These are phyloP conservation scores for Sarcoramphus papa DNA, from an alignment of 2,797 vertebrate species.

Conservation along the genomic window DNA sequence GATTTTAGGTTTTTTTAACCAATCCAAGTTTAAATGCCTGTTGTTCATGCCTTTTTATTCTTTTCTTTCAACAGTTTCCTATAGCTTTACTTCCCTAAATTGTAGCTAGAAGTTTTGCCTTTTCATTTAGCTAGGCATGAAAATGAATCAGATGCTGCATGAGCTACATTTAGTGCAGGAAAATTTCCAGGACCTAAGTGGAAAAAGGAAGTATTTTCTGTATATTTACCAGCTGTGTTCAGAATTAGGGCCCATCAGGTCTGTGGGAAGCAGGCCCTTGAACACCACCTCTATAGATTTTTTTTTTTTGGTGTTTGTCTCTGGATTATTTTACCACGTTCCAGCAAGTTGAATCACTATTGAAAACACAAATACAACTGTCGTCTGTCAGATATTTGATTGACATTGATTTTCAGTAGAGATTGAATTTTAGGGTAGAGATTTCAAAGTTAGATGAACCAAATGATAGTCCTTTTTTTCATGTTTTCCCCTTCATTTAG, in stretches of 20 bases:
- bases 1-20: background rate
- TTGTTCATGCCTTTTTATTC: background rate
- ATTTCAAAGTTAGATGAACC: background rate
- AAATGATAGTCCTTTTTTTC: background rate
- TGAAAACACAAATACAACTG: background rate
- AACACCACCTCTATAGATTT: background rate
- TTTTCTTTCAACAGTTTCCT: background rate
- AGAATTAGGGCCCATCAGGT: background rate
- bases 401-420: background rate
- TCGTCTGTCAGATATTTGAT: background rate
- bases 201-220: background rate
- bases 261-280: background rate
- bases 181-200: background rate
- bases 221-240: background rate
- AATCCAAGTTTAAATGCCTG: background rate
- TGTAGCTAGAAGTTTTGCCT: background rate
- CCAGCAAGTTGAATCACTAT: background rate
- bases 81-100: background rate
- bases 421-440: background rate
- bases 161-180: background rate
- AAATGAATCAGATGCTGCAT: background rate
- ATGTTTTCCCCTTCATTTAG: conserved; percentile 59
- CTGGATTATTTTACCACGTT: background rate
- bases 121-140: background rate
- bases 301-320: background rate